phyloP scores from a whole-genome alignment of 2,888 invertebrate species.

The Nephrotoma guestfalica region DNA sequence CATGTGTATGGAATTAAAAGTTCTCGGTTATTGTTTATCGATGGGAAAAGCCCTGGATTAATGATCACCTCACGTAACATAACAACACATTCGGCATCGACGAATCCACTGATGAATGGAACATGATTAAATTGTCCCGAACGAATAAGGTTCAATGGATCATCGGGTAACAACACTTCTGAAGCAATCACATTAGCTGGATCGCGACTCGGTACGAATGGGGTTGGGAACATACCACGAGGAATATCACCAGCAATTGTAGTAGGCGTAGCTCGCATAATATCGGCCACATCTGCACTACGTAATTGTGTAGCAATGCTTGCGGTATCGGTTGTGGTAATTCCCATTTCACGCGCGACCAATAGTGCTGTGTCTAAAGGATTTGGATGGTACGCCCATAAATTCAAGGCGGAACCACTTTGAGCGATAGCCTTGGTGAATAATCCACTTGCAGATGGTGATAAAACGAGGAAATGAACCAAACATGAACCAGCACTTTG shows the following conservation, averaged over 20 bases:
- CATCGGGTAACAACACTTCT: slow-evolving; percentile 8
- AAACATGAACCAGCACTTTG: slow-evolving; percentile 10
- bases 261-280: slow-evolving; percentile 1
- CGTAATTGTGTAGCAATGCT: slow-evolving; percentile 6
- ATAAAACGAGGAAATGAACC: slow-evolving; percentile 10
- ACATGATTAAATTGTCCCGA: slow-evolving; percentile 9
- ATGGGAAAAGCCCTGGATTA: not conserved
- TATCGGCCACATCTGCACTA: not conserved
- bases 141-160: slow-evolving; percentile 8
- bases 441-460: slow-evolving; percentile 29
- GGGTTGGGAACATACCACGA: slow-evolving; percentile 8
- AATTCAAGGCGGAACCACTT: slow-evolving; percentile 47
- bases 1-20: slow-evolving; percentile 7
- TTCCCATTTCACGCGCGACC: slow-evolving; percentile 43
- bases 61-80: slow-evolving; percentile 6
- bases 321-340: slow-evolving; percentile 34
- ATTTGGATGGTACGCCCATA: slow-evolving; percentile 40
- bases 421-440: slow-evolving; percentile 47
- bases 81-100: slow-evolving; percentile 9
- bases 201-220: slow-evolving; percentile 11
- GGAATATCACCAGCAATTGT: slow-evolving; percentile 5
- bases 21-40: slow-evolving; percentile 7
- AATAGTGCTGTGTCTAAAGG: slow-evolving; percentile 42
- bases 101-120: slow-evolving; percentile 13
- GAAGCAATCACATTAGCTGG: not conserved